phyloP scores from a whole-genome alignment of 2,888 invertebrate species.

The Pristionchus arcanus region DNA sequence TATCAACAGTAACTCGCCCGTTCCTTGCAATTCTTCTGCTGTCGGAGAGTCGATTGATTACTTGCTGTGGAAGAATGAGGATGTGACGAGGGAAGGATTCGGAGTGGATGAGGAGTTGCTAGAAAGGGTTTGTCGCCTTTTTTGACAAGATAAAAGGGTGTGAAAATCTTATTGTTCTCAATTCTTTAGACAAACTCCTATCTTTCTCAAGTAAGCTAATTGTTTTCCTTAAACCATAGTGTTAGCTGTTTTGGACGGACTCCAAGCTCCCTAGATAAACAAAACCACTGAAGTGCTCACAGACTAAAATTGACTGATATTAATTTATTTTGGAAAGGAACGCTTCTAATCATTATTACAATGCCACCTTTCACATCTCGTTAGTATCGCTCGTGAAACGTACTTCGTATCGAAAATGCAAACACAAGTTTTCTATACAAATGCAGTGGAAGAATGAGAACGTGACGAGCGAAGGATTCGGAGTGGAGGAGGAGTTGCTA shows the following conservation, averaged over 20 bases:
- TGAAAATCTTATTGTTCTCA: no score
- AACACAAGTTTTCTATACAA: no score
- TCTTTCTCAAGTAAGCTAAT: no score
- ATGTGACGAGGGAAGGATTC: constrained; percentile 50
- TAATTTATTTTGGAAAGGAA: no score
- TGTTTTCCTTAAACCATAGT: no score
- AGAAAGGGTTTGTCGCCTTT: neutral
- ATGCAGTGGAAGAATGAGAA: constrained; percentile 47
- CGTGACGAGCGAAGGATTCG: constrained; percentile 49
- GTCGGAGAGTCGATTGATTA: constrained; percentile 43
- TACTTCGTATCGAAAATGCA: no score
- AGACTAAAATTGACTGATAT: no score
- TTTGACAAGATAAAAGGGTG: no score
- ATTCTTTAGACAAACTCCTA: no score
- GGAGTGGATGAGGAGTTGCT: constrained; percentile 42
- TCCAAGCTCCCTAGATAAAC: no score
- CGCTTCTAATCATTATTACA: neutral
- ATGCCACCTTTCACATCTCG: neutral
- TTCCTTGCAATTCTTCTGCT: constrained; percentile 53
- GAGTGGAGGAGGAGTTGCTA: constrained; percentile 40
- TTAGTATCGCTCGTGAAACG: neutral
- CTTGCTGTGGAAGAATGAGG: constrained; percentile 46
- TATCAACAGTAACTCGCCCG: constrained; percentile 51
- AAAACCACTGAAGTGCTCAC: no score
- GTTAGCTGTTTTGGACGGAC: no score